Conservation (phyloP, 2,888 invertebrate species). For the Petrolisthes manimaculis region DNA sequence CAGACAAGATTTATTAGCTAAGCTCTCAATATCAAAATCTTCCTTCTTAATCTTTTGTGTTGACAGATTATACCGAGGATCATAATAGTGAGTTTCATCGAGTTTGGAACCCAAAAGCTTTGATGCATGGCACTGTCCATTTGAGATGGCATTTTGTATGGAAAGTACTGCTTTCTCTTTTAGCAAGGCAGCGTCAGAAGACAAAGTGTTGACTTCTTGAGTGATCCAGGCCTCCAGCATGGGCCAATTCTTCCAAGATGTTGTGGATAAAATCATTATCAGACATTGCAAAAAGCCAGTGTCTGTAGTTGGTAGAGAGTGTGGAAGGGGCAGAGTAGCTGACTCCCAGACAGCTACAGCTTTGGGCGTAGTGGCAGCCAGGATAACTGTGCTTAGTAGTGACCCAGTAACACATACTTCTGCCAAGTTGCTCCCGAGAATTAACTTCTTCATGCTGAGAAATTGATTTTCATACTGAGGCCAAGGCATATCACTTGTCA, state of each 20-base stretch:
- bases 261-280: slow-evolving; percentile 23
- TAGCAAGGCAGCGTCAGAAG: background rate
- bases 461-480: slow-evolving; percentile 44
- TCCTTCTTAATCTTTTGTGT: background rate
- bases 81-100: slow-evolving; percentile 10
- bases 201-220: background rate
- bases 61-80: slow-evolving; percentile 48
- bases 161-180: slow-evolving; percentile 1
- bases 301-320: slow-evolving; percentile 25
- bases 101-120: slow-evolving; percentile 24
- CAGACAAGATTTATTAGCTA: slow-evolving; percentile 52
- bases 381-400: slow-evolving; percentile 28
- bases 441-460: slow-evolving; percentile 34
- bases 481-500: slow-evolving; percentile 1
- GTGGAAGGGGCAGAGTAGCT: slow-evolving; percentile 38
- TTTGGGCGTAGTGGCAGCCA: slow-evolving; percentile 25
- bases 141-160: slow-evolving; percentile 30
- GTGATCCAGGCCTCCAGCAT: slow-evolving; percentile 33
- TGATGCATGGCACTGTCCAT: slow-evolving; percentile 26
- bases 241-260: slow-evolving; percentile 48
- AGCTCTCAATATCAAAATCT: slow-evolving; percentile 30
- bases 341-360: slow-evolving; percentile 19
- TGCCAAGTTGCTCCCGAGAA: slow-evolving; percentile 33
- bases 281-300: slow-evolving; percentile 21
- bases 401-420: slow-evolving; percentile 21